Conservation (phyloP, 2,113 vertebrate genomes). For the Thunnus thynnus region DNA sequence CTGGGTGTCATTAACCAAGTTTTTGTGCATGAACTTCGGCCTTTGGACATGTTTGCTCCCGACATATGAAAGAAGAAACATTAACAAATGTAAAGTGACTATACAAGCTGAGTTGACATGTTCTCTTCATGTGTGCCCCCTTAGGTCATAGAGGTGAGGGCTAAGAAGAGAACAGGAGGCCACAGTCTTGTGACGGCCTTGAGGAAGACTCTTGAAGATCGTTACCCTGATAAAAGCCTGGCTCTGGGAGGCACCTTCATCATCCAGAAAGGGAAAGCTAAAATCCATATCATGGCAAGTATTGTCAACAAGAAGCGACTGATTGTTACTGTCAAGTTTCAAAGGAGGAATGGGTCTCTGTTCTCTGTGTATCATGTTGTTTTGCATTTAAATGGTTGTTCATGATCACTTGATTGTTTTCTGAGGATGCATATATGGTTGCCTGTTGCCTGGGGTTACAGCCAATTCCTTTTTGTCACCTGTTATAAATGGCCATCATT, state of each 20-base stretch:
- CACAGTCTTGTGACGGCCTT: conserved; percentile 93
- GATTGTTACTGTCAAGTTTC: no score
- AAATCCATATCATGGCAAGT: conserved; percentile 95
- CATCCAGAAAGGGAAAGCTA: conserved; percentile 94
- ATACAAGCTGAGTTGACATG: neutral
- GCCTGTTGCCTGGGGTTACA: no score
- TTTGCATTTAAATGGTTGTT: no score
- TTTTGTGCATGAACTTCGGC: conserved; percentile 37
- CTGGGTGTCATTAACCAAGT: conserved; percentile 17
- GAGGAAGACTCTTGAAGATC: conserved; percentile 89
- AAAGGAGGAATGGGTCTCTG: no score
- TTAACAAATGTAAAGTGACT: conserved; percentile 52
- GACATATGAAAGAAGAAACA: conserved; percentile 42
- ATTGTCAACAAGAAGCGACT: no score
- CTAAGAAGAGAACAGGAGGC: conserved; percentile 89
- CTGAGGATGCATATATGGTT: no score
- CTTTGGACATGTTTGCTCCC: neutral
- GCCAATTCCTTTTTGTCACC: no score
- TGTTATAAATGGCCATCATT: no score
- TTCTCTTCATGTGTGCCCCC: neutral
- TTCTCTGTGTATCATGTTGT: no score
- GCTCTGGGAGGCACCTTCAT: conserved; percentile 95
- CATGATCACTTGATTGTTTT: no score
- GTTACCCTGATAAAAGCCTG: conserved; percentile 91
- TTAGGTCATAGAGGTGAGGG: conserved; percentile 94